Conservation (phyloP, 2,888 invertebrate species). For the Griposia aprilina region DNA sequence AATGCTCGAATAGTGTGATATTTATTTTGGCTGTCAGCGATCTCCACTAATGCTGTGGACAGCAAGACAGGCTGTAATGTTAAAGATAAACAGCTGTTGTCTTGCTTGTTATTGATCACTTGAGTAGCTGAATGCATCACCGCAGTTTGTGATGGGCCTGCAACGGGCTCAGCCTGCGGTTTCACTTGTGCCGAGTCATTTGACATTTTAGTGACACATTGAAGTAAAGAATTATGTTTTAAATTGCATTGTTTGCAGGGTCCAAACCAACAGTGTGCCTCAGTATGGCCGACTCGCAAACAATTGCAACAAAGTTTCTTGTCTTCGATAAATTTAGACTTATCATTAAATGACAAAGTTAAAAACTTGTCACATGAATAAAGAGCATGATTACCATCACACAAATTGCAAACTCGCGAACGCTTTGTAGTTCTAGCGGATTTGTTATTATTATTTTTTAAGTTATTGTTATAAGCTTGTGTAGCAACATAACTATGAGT, state of each 20-base stretch:
- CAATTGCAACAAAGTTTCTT: conserved; percentile 9
- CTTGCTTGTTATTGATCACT: not conserved
- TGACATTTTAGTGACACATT: not conserved
- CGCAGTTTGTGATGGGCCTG: not conserved
- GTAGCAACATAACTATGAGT: conserved; percentile 19
- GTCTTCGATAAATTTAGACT: not conserved
- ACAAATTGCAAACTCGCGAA: conserved; percentile 4
- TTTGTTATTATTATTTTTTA: no score
- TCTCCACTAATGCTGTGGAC: conserved; percentile 29
- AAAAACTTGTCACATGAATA: conserved; percentile 11
- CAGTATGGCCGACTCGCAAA: not conserved
- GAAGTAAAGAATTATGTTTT: conserved; percentile 10
- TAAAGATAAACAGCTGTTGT: conserved; percentile 1
- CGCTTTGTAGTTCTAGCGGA: conserved; percentile 3
- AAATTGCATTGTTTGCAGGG: conserved; percentile 8
- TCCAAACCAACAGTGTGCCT: conserved; percentile 1
- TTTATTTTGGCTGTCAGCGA: conserved; percentile 16
- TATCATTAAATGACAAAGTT: not conserved
- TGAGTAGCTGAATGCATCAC: conserved; percentile 2
- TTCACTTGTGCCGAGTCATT: not conserved
- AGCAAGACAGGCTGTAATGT: conserved; percentile 18
- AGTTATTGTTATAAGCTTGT: conserved; percentile 1
- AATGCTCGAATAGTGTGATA: conserved; percentile 17
- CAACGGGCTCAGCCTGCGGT: not conserved
- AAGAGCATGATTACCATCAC: conserved; percentile 5